Conservation (phyloP, 2,113 vertebrate species). For the Tetraodon nigroviridis region DNA sequence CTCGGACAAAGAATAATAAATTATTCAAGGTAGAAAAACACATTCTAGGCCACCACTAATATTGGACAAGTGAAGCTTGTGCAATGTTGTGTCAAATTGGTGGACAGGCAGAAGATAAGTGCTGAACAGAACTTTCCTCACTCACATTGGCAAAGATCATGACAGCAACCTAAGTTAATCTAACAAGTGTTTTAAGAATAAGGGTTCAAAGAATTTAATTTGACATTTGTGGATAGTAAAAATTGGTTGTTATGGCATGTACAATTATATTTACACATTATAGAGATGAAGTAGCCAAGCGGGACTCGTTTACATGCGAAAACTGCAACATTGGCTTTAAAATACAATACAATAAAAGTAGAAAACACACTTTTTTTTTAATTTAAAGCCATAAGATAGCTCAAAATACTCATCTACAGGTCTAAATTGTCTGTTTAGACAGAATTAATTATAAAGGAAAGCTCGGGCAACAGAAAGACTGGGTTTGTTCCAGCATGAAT, state of each 20-base stretch:
- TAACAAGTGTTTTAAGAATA: no score
- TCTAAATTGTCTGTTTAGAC: no score
- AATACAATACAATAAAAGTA: not conserved
- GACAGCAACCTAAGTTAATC: not conserved
- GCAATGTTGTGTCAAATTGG: not conserved
- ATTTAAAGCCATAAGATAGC: not conserved
- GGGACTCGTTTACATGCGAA: no score
- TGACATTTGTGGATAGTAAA: no score
- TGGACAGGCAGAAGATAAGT: no score
- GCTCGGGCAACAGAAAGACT: no score
- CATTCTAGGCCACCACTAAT: constrained; percentile 12
- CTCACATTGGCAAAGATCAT: constrained; percentile 9
- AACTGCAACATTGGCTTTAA: not conserved
- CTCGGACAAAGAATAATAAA: constrained; percentile 4
- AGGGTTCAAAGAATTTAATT: no score
- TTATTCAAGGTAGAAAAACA: not conserved
- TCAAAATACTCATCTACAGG: not conserved
- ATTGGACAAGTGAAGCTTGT: not conserved
- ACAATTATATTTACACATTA: no score
- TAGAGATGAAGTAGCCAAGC: no score
- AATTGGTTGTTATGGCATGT: no score
- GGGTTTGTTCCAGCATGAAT: no score
- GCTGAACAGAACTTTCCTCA: constrained; percentile 8
- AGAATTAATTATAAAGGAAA: no score
- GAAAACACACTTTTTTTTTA: not conserved